Base-by-base conservation (phyloP, 2,113 vertebrate species). In the Dipodomys spectabilis region DNA sequence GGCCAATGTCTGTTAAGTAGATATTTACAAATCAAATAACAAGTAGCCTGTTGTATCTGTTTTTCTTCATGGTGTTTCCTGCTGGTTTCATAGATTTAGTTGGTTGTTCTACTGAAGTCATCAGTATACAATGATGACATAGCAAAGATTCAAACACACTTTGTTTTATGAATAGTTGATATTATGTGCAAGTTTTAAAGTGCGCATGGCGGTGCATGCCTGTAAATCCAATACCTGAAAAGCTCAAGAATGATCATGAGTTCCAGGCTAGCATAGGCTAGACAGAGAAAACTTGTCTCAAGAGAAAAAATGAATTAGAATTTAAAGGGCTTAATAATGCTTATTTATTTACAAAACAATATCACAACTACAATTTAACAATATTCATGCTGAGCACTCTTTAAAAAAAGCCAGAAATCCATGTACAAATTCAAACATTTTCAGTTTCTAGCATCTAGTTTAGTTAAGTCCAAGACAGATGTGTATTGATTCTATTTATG, bases 21-120 rank as follows among this genome's bases (percentile, higher is more conserved):
- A 10, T 82, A 32, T 9, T 93, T 82, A 92, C 91, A 73, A 90
- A 82, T 94, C 44, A 95, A 35, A 79, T 25, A 0, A 35, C 5
- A 78, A 81, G 53, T 23, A 13, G n/a, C 2, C 12, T 80, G 11
- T 11, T 85, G 65, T 60, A 3, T 39, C 68, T 67, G 8, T 86
- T 90, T 82, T 64, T 85, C 35, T 65, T 81, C 28, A 82, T 74
- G 92, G 57, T 84, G 32, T 32, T 88, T 69, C 28, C 30, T 92
- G 62, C 44, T 5, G 64, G 9, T 71, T 89, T 82, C 12, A 94
- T 75, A 86, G 53, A 84, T 71, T 80, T 64, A 92, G 87, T 10
- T 67, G 65, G 7, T 67, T 35, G 53, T 57, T 57, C 53, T 80
- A 28, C 23, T 83, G 35, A 53, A 77, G 44, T 73, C 71, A 81